Evolutionary conservation across 2,113 vertebrate species (phyloP).

Genomic region (Pelecanus crispus): DNA sequence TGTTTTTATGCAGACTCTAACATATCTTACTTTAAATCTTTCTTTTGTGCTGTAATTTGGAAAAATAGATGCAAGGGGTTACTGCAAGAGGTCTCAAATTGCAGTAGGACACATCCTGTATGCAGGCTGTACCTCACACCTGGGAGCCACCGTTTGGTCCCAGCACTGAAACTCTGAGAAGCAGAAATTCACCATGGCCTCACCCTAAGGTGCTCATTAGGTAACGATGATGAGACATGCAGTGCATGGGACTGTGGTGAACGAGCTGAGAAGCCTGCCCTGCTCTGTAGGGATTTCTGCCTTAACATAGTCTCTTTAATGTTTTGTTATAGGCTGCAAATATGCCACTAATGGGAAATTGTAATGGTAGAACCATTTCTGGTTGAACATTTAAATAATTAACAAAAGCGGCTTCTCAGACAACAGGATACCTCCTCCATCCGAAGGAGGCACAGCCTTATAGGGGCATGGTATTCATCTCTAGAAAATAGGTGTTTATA

Average conservation of each 20-base stretch:
- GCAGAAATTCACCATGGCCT: background rate
- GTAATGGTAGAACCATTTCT: background rate
- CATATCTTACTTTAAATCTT: background rate
- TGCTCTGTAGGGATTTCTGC: background rate
- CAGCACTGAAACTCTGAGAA: background rate
- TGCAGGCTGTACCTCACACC: background rate
- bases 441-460: background rate
- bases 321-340: background rate
- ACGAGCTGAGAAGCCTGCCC: background rate
- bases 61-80: background rate
- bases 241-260: background rate
- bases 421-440: background rate
- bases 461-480: background rate
- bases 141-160: background rate
- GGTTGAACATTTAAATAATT: background rate
- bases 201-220: fast-evolving
- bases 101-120: background rate
- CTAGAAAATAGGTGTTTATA: background rate
- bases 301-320: background rate
- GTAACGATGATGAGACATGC: too few species aligned
- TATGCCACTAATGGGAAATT: background rate
- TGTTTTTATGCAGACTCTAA: background rate
- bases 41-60: background rate
- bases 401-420: background rate
- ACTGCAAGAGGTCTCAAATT: background rate